Percentiles rank a stretch among this genome's conserved stretches.
These are phyloP conservation scores for Galerucella calmariensis DNA, from an alignment of 2,888 invertebrate species.

Conservation along the genomic window DNA sequence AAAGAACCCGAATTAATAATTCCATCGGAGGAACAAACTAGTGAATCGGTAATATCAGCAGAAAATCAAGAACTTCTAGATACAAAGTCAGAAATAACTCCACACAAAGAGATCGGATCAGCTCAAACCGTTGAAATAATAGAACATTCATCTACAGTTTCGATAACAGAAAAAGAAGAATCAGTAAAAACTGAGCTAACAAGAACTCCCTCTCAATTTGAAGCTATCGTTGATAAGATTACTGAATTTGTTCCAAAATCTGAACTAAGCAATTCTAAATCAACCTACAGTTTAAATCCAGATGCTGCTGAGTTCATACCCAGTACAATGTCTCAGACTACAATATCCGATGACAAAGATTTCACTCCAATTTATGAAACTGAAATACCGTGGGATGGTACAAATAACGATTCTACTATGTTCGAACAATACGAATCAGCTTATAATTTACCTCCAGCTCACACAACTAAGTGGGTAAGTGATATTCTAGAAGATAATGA, in stretches of 20 bases:
- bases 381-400: constrained; percentile 50
- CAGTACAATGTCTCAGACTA: constrained; percentile 47
- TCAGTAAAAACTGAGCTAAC: not conserved
- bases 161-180: not conserved
- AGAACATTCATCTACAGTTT: not conserved
- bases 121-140: not conserved
- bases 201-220: constrained; percentile 53
- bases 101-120: not conserved
- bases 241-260: constrained; percentile 59
- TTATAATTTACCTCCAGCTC: constrained; percentile 57
- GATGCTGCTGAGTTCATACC: constrained; percentile 63
- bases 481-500: constrained; percentile 55
- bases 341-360: constrained; percentile 28
- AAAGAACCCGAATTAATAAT: not conserved
- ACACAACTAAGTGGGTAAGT: constrained; percentile 59
- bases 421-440: constrained; percentile 51
- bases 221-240: constrained; percentile 57
- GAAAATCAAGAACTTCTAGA: not conserved
- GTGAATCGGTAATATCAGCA: not conserved
- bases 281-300: constrained; percentile 57
- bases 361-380: constrained; percentile 32
- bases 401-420: constrained; percentile 50
- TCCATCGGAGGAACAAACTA: not conserved
- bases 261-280: constrained; percentile 46
- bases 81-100: not conserved